These are phyloP conservation scores for Dermatemys mawii DNA, from an alignment of 2,113 vertebrate species.

Conservation along the genomic window DNA sequence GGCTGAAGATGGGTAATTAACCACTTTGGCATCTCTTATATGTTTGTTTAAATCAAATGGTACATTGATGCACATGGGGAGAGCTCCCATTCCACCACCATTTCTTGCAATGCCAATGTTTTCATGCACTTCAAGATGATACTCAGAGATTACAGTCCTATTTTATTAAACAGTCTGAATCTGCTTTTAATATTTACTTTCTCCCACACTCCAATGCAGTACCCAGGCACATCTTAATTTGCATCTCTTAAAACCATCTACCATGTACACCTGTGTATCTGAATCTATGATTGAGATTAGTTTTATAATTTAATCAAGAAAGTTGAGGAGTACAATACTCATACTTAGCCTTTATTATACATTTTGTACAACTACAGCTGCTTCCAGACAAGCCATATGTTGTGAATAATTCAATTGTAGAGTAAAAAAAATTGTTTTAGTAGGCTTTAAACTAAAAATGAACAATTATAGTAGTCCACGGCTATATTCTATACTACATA, in stretches of 20 bases:
- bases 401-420: not conserved
- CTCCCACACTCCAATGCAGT: not conserved
- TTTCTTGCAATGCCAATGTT: not conserved
- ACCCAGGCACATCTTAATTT: not conserved
- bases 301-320: not conserved
- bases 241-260: not conserved
- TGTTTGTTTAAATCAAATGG: not conserved
- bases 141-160: not conserved
- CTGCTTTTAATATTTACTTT: fast-evolving
- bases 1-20: constrained; percentile 13
- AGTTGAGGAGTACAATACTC: not conserved
- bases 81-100: not conserved
- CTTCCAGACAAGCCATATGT: fast-evolving
- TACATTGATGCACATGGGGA: not conserved
- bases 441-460: not conserved
- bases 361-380: not conserved
- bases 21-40: not conserved
- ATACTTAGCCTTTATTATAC: not conserved
- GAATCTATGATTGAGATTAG: not conserved
- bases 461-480: not conserved
- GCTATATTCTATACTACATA: not conserved
- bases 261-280: not conserved
- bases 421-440: not conserved
- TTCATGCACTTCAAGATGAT: not conserved
- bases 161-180: not conserved